Evolutionary conservation across 2,888 invertebrate genomes (phyloP).

Genomic region (Capitulum mitella): DNA sequence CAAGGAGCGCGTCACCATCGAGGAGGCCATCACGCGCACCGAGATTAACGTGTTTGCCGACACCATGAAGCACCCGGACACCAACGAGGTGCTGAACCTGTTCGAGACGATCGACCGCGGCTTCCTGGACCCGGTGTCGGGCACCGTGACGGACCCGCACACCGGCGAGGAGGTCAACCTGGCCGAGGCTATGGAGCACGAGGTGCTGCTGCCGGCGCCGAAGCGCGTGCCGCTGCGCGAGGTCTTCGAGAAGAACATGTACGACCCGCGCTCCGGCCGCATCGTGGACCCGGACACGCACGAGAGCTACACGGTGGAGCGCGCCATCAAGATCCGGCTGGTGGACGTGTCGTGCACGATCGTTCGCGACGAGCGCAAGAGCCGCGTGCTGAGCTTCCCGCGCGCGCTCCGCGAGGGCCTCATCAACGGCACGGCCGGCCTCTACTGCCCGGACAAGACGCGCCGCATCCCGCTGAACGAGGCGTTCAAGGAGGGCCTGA

Average conservation of each 20-base stretch:
- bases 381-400: constrained; percentile 72
- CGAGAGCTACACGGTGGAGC: constrained; percentile 69
- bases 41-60: constrained; percentile 68
- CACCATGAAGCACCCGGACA: constrained; percentile 69
- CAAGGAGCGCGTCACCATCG: constrained; percentile 47
- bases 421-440: constrained; percentile 66
- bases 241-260: constrained; percentile 84
- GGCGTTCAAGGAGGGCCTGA: constrained; percentile 72
- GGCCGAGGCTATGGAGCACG: constrained; percentile 73
- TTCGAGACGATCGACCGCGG: constrained; percentile 67
- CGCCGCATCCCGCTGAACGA: constrained; percentile 66
- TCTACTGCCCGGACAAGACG: constrained; percentile 49
- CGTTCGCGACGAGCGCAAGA: constrained; percentile 66
- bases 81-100: constrained; percentile 70
- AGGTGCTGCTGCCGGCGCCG: constrained; percentile 71
- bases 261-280: constrained; percentile 74
- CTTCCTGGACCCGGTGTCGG: constrained; percentile 68
- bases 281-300: constrained; percentile 72
- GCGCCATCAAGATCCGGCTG: constrained; percentile 74
- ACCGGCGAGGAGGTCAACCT: constrained; percentile 67
- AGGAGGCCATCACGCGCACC: constrained; percentile 40
- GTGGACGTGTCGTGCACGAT: constrained; percentile 79
- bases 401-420: constrained; percentile 70
- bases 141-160: constrained; percentile 67
- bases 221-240: constrained; percentile 75